A percentile compares a stretch with the other conserved stretches of the same genome.
These are phyloP conservation scores for Lacanobia wlatinum DNA, from an alignment of 2,888 invertebrate species.

Conservation along the genomic window DNA sequence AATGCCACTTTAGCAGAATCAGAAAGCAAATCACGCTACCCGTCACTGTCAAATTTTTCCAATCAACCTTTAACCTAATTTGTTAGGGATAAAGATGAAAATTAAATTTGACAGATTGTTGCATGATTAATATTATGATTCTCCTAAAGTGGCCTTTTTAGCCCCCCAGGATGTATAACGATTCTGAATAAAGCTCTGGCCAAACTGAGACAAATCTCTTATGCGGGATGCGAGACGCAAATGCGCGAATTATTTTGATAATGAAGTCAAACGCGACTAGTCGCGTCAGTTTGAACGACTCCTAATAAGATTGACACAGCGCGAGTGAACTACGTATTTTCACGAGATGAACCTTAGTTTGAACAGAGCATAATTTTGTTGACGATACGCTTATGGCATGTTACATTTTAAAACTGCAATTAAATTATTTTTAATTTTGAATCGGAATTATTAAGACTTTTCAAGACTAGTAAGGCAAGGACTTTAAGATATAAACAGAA, in stretches of 20 bases:
- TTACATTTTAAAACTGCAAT: constrained; percentile 25
- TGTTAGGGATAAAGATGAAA: too few relatives aligned
- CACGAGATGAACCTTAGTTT: neutral
- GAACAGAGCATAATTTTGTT: neutral
- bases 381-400: neutral
- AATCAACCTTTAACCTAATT: too few relatives aligned
- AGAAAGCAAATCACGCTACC: too few relatives aligned
- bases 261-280: neutral
- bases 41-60: too few relatives aligned
- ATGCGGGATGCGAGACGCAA: neutral
- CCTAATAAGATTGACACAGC: neutral
- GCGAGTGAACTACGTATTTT: neutral
- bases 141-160: too few relatives aligned
- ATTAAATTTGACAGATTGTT: too few relatives aligned
- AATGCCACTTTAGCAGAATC: too few relatives aligned
- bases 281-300: neutral
- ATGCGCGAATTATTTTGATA: neutral
- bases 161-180: too few relatives aligned
- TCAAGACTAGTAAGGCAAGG: constrained; percentile 32
- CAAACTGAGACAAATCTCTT: neutral
- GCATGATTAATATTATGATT: too few relatives aligned
- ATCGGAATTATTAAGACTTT: constrained; percentile 16
- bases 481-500: constrained; percentile 13
- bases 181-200: neutral
- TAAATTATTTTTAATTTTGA: neutral